Conservation (phyloP, 2,888 invertebrate genomes). For the Celastrina argiolus region DNA sequence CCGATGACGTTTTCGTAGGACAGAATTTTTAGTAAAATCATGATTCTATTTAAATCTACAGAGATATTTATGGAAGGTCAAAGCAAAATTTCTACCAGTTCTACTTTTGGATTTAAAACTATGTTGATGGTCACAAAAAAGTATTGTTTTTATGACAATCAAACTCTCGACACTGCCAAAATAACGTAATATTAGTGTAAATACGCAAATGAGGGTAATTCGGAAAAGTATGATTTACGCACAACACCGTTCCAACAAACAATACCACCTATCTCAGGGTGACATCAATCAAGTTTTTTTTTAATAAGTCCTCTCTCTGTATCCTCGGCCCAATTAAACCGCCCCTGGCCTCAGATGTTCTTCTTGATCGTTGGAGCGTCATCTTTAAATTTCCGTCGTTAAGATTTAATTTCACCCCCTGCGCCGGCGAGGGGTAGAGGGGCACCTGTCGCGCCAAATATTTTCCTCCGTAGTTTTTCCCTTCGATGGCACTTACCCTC, state of each 20-base stretch:
- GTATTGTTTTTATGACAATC: too few species aligned
- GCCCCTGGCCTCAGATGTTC: slow-evolving; percentile 74
- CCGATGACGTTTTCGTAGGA: neutral
- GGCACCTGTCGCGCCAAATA: slow-evolving; percentile 78
- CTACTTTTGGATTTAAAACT: neutral
- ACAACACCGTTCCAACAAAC: slow-evolving; percentile 2
- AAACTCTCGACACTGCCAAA: too few species aligned
- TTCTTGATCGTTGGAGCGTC: slow-evolving; percentile 77
- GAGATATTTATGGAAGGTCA: too few species aligned
- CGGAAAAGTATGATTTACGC: neutral
- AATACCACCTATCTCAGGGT: slow-evolving; percentile 26
- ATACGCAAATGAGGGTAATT: neutral
- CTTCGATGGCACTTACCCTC: slow-evolving; percentile 75
- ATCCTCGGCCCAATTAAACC: slow-evolving; percentile 72
- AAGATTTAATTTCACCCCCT: slow-evolving; percentile 76
- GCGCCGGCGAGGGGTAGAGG: slow-evolving; percentile 42
- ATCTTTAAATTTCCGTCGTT: slow-evolving; percentile 79
- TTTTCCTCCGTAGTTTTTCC: slow-evolving; percentile 77
- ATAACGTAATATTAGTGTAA: too few species aligned
- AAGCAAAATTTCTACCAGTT: too few species aligned
- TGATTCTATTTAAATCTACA: too few species aligned
- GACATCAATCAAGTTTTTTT: slow-evolving; percentile 40
- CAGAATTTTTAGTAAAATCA: too few species aligned
- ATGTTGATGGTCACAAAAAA: too few species aligned
- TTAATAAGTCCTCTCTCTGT: slow-evolving; percentile 43